Evolutionary conservation across 2,888 invertebrate genomes (phyloP).

Genomic region (Drosophila anceps): DNA sequence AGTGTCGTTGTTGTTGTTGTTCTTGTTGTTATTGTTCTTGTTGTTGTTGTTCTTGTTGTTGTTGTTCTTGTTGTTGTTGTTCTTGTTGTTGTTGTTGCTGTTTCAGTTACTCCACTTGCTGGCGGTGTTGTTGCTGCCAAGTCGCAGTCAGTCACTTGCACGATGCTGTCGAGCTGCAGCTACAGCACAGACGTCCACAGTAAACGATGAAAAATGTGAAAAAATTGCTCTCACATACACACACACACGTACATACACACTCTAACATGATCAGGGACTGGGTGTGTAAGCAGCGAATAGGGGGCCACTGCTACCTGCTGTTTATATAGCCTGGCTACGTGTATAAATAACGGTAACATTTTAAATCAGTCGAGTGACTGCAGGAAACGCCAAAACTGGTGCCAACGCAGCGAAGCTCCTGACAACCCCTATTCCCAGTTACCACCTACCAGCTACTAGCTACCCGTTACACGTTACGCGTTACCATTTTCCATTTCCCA

Average conservation of each 20-base stretch:
- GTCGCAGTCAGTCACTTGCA: conserved; percentile 76
- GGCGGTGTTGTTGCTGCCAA: conserved; percentile 46
- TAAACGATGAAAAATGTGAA: conserved; percentile 76
- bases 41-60: conserved; percentile 35
- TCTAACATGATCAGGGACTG: background rate
- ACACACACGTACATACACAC: conserved; percentile 25
- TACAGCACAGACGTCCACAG: conserved; percentile 46
- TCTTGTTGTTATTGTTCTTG: conserved; percentile 43
- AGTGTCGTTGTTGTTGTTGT: conserved; percentile 35
- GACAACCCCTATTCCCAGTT: conserved; percentile 64
- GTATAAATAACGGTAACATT: conserved; percentile 80
- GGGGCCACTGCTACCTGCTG: conserved; percentile 49
- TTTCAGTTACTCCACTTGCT: conserved; percentile 32
- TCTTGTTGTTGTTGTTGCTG: conserved; percentile 45
- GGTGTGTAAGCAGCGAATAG: conserved; percentile 11
- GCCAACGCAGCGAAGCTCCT: conserved; percentile 58
- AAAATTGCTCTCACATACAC: conserved; percentile 34
- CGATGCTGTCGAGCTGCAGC: conserved; percentile 69
- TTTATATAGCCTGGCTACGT: conserved; percentile 73
- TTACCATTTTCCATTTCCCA: conserved; percentile 27
- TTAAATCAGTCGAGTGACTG: conserved; percentile 79
- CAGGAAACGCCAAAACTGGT: conserved; percentile 72
- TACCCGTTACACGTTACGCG: conserved; percentile 7
- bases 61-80: conserved; percentile 44
- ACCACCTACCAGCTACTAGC: conserved; percentile 20